Base-by-base conservation (phyloP, 2,888 invertebrate species). In the Drosophila testacea region DNA sequence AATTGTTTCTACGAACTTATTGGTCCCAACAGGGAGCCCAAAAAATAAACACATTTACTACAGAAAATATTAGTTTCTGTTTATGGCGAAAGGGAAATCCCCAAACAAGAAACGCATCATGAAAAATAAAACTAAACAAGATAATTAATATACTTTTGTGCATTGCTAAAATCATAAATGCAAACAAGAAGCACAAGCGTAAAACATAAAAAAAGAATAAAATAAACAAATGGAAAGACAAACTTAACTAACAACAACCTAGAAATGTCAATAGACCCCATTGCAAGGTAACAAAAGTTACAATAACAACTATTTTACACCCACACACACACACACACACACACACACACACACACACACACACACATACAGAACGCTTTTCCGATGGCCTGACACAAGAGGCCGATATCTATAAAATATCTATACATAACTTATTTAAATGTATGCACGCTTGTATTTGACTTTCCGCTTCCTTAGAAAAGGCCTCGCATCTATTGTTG, bases 201-300 rank as follows among this genome's bases (percentile, higher is more conserved):
- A 30, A 30, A 30, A 67, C 11, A 56, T 39, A 68, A 52, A 51
- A 55, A 62, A 54, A 32, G 6, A 30, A 39, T 32, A 52, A 52
- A 56, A 39, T 46, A 59, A 28, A 30, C 44, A 69, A 48, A 42
- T 39, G 51, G n/a, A 30, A 36, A 56, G 39, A 64, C 47, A 63
- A 59, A 52, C 50, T 32, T 51, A 68, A 62, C 51, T 32, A 50
- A 68, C 55, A 76, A 13, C 67, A 83, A 81, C 83, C 84, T 81
- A 86, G 83, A 88, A 81, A 76, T 86, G 87, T 78, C 83, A 88
- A 88, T 78, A 81, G 55, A 78, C 66, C 57, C 61, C 46, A 13
- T 56, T 56, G 59, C 63, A 79, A 83, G 79, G 85, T 72, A 74
- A 77, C 55, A 56, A 38, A 60, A 60, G 57, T 38, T 30, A 46